Base-by-base conservation (phyloP, 2,888 invertebrate species). In the Trachelus troglodyta region DNA sequence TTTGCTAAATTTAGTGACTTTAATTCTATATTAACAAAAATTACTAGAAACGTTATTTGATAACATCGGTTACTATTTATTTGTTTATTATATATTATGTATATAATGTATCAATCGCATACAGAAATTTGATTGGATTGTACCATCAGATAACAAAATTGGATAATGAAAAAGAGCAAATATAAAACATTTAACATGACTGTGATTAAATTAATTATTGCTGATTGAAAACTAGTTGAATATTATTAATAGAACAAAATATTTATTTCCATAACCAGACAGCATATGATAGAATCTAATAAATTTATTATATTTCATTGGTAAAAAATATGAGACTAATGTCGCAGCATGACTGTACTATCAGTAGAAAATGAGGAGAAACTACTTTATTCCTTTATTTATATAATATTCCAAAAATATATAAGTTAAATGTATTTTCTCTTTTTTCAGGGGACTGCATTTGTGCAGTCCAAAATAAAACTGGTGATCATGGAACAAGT, bases 401-500 rank as follows among this genome's bases (percentile, higher is more conserved):
- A 56, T 0, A 56, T 56, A 23, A 23, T 9, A 23, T 56, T 9
- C 23, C 0, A 23, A 23, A 56, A 9, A 56, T 56, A 23, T 23
- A 56, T 56, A 56, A 56, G 56, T 56, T 23, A 23, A 56, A 56
- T 9, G 56, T 56, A 56, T 56, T 56, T 23, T 56, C 1, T 56
- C 2, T 56, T 76, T 69, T 82, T 79, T 35, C 78, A 87, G 85
- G 82, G 83, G 86, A 81, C 88, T 90, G 89, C 88, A 79, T 73
- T 76, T 78, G 82, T 81, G 87, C 89, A 88, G 87, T 89, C 87
- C 83, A 75, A 79, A 79, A 78, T 78, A 76, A 37, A 82, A 15
- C 69, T 74, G 80, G 82, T 75, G 85, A 90, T 87, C 87, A 92
- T 92, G 92, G 92, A 92, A 86, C 90, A 89, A 85, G 84, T 92